A percentile compares a stretch with the other conserved stretches of the same genome.
Conservation (phyloP, 2,113 vertebrate species). For the Synchiropus splendidus region DNA sequence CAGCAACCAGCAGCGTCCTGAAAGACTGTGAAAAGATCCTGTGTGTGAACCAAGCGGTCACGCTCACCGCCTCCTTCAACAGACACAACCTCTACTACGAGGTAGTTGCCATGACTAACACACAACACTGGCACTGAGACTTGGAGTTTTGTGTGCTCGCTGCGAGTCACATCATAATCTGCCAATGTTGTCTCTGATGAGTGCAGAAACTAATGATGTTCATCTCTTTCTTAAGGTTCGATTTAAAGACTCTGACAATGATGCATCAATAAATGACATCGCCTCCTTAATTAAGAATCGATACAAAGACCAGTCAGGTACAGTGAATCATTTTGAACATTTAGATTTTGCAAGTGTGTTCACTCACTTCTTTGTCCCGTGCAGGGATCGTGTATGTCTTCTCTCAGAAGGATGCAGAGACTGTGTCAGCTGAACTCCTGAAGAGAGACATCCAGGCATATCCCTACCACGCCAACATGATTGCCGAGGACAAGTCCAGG, state of each 20-base stretch:
- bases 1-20: conserved; percentile 82
- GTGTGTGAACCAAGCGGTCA: conserved; percentile 74
- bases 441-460: conserved; percentile 74
- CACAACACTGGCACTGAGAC: background rate
- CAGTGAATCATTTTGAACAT: background rate
- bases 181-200: too few relatives aligned
- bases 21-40: conserved; percentile 89
- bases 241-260: conserved; percentile 71
- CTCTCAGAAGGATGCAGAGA: conserved; percentile 93
- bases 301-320: conserved; percentile 90
- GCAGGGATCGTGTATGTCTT: conserved; percentile 96
- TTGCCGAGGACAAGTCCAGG: conserved; percentile 73
- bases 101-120: conserved; percentile 52
- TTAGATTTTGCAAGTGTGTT: too few relatives aligned
- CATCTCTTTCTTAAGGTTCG: conserved; percentile 69
- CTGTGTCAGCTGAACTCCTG: conserved; percentile 75
- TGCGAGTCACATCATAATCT: too few relatives aligned
- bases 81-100: conserved; percentile 90
- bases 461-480: conserved; percentile 87
- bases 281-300: conserved; percentile 74
- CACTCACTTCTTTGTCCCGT: conserved; percentile 11
- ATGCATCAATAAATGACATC: conserved; percentile 74
- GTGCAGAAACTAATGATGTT: too few relatives aligned
- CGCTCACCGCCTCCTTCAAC: conserved; percentile 88
- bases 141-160: too few relatives aligned